Evolutionary conservation across 2,888 invertebrate species (phyloP).

Genomic region (Limnephilus rhombicus): DNA sequence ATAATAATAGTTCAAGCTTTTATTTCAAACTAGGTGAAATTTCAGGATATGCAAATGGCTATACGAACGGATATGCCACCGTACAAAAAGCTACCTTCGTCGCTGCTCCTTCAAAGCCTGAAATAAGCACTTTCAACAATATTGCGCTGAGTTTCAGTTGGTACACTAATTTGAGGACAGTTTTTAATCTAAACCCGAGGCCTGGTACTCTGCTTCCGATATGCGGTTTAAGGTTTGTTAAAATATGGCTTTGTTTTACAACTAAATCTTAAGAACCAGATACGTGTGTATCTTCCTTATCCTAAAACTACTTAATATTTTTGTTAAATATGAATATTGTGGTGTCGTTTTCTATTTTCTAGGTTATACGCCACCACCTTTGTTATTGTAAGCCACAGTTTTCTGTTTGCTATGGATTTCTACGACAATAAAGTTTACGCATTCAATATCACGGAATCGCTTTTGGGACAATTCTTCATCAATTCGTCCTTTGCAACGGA

Average conservation of each 20-base stretch:
- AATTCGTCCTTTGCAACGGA: slow-evolving; percentile 74
- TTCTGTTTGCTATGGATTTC: slow-evolving; percentile 71
- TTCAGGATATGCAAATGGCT: slow-evolving; percentile 32
- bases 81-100: neutral
- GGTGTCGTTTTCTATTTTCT: slow-evolving; percentile 59
- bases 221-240: slow-evolving; percentile 73
- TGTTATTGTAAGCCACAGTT: slow-evolving; percentile 77
- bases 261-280: neutral
- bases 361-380: slow-evolving; percentile 78
- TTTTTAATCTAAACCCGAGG: slow-evolving; percentile 71
- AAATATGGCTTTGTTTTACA: neutral
- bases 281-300: neutral
- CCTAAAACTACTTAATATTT: neutral
- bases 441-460: slow-evolving; percentile 70
- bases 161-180: slow-evolving; percentile 72
- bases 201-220: slow-evolving; percentile 71
- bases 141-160: slow-evolving; percentile 75
- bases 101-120: slow-evolving; percentile 31
- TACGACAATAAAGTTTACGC: slow-evolving; percentile 70
- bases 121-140: slow-evolving; percentile 67
- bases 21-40: neutral
- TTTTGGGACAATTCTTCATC: slow-evolving; percentile 71
- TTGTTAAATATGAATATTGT: neutral
- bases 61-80: neutral
- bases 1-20: too few relatives aligned